phyloP scores from a whole-genome alignment of 2,113 vertebrate species.

The Nothocercus nigrocapillus region DNA sequence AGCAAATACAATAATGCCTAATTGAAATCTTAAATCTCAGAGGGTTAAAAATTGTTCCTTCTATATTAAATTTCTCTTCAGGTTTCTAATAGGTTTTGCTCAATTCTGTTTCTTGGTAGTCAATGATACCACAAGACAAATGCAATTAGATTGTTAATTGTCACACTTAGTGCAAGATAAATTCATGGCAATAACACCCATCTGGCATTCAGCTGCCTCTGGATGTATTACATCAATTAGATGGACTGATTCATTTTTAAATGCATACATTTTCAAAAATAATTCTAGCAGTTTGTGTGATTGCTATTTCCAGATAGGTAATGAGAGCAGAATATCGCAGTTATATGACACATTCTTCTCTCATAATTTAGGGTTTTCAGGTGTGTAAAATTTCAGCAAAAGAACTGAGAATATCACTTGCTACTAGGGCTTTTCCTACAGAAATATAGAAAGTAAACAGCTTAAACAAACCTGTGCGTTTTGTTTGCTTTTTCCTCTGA shows the following conservation, averaged over 20 bases:
- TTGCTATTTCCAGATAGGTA: neutral
- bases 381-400: neutral
- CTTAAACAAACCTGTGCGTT: neutral
- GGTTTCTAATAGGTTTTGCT: neutral
- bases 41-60: neutral
- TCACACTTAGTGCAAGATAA: neutral
- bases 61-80: neutral
- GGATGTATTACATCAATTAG: neutral
- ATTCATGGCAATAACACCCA: neutral
- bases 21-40: neutral
- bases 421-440: neutral
- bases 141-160: slow-evolving; percentile 21
- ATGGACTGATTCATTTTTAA: neutral
- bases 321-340: neutral
- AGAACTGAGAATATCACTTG: neutral
- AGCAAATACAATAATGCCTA: neutral
- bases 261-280: neutral
- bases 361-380: neutral
- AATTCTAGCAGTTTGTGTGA: neutral
- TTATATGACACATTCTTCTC: neutral
- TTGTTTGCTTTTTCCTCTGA: neutral
- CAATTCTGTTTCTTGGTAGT: neutral
- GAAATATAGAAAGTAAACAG: neutral
- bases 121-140: neutral
- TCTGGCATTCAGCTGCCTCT: neutral